A percentile compares a stretch with the other conserved stretches of the same genome.
phyloP scores from a whole-genome alignment of 1,140 invertebrate genomes.

The Lithobius niger region DNA sequence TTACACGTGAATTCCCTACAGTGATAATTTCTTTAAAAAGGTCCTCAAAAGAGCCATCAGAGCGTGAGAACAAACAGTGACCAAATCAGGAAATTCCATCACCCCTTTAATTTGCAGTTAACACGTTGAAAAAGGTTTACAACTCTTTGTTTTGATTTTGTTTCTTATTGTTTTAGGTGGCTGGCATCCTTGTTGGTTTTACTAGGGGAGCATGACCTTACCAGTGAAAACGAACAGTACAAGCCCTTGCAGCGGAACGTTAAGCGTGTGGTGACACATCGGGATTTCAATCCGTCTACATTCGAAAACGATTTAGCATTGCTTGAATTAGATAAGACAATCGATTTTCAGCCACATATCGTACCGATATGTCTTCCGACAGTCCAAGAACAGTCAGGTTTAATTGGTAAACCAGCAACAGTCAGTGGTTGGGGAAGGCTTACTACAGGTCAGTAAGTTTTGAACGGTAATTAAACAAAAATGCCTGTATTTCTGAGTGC shows the following conservation, averaged over 20 bases:
- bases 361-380: slow-evolving; percentile 84
- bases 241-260: slow-evolving; percentile 67
- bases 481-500: no score
- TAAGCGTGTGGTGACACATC: slow-evolving; percentile 70
- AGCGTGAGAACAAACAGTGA: no score
- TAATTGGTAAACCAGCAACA: slow-evolving; percentile 64
- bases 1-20: no score
- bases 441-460: slow-evolving; percentile 39
- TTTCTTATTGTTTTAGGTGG: slow-evolving; percentile 44
- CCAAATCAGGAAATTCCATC: no score
- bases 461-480: no score
- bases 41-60: no score
- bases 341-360: slow-evolving; percentile 74
- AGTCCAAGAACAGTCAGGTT: slow-evolving; percentile 49
- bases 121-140: no score
- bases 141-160: no score
- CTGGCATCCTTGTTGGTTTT: slow-evolving; percentile 76
- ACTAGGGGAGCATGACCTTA: slow-evolving; percentile 79
- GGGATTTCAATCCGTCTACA: slow-evolving; percentile 73
- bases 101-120: no score
- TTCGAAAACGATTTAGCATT: slow-evolving; percentile 83
- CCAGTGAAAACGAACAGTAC: slow-evolving; percentile 60
- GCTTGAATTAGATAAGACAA: slow-evolving; percentile 62
- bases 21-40: no score
- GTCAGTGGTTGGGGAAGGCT: slow-evolving; percentile 62